Base-by-base conservation (phyloP, 2,888 invertebrate genomes). In the Unio pictorum region DNA sequence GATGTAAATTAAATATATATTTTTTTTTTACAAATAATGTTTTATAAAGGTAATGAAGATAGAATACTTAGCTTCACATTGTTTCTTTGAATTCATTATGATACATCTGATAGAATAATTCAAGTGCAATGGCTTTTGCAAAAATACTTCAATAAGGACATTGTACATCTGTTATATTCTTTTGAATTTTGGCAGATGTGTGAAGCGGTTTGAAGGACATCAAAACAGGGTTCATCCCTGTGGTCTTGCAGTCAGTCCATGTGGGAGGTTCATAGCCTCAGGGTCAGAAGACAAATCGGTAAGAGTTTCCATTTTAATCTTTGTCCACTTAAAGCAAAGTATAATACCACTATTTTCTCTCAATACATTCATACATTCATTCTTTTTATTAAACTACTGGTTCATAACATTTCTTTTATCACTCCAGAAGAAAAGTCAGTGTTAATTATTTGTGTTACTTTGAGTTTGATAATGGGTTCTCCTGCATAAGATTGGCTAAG, bases 241-340 rank as follows among this genome's bases (percentile, higher is more conserved):
- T 80, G 86, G 88, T 18, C 68, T 88, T 26, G 78, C 83, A 18
- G 83, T 90, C 73, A 89, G 89, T 78, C 88, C 90, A 0, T 90
- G 89, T 83, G 88, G 88, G 28, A 80, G 86, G 67, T 90, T 83
- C 72, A 77, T 90, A 26, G 87, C 87, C 7, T 83, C 89, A 20
- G 90, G 90, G 8, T 87, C 89, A 0, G 90, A 90, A 71, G 88
- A 90, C 71, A 88, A 85, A 84, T 81, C 79, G 55, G 89, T 89
- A 79, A 77, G 87, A 80, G 23, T n/a, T 20, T n/a, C 34, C 1
- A 5, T n/a, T 65, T 56, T 23, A 11, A 18, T 17, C 15, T 58
- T 20, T 57, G 17, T 28, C 55, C 20, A 11, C 57, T 57, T 23
- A 17, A 66, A 17, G 18, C 28, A n/a, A 23, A 57, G 17, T 55